Percentiles rank a stretch among this genome's conserved stretches.
These are phyloP conservation scores for Oryzias sinensis DNA, from an alignment of 2,797 vertebrate species.

Conservation along the genomic window DNA sequence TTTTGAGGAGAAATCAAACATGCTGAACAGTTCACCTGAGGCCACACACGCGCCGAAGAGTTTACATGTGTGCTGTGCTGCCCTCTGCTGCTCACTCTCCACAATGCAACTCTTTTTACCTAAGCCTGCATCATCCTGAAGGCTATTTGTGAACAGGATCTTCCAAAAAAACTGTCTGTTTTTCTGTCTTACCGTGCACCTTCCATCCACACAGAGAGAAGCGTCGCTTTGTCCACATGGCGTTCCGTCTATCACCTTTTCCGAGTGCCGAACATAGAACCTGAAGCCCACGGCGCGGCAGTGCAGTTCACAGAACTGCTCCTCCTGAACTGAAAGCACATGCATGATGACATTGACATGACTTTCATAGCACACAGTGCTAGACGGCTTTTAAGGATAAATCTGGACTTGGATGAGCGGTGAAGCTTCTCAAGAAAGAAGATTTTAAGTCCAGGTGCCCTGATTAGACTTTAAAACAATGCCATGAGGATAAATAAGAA, in stretches of 20 bases:
- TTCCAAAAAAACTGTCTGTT: background rate
- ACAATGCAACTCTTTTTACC: conserved; percentile 3
- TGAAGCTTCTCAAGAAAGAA: too few relatives aligned
- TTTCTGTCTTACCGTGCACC: conserved; percentile 82
- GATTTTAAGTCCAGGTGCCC: too few relatives aligned
- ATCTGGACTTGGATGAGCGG: background rate
- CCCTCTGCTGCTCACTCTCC: conserved; percentile 61
- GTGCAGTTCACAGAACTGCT: conserved; percentile 88
- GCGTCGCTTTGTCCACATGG: conserved; percentile 86
- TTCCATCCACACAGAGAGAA: conserved; percentile 86
- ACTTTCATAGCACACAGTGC: background rate
- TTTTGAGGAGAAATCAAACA: too few relatives aligned
- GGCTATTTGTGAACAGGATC: too few relatives aligned
- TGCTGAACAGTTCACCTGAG: too few relatives aligned
- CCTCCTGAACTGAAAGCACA: conserved; percentile 77
- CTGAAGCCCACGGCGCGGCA: conserved; percentile 91
- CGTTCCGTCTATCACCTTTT: conserved; percentile 89
- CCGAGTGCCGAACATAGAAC: conserved; percentile 90
- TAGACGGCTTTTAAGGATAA: background rate
- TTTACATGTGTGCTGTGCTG: conserved; percentile 45
- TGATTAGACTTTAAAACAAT: too few relatives aligned
- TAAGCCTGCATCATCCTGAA: too few relatives aligned
- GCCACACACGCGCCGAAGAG: background rate
- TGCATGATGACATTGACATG: background rate
- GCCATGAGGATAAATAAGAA: too few relatives aligned